phyloP scores from a whole-genome alignment of 1,140 invertebrate species.

The Portunus trituberculatus region DNA sequence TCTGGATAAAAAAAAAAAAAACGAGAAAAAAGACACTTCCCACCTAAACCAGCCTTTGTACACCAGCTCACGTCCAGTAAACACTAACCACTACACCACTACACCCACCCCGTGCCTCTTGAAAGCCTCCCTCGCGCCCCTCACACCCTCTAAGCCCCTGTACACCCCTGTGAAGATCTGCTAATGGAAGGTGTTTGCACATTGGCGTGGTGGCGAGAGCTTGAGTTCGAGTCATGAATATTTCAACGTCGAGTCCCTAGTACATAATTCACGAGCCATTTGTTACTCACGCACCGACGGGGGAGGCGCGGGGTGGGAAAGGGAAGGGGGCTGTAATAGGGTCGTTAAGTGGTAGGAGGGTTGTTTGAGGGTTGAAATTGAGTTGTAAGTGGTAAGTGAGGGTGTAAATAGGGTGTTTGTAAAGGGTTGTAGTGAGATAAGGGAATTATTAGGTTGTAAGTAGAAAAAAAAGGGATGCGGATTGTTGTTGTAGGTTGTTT shows the following conservation, averaged over 20 bases:
- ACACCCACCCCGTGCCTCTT: not conserved
- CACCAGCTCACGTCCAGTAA: not conserved
- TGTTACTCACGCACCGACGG: not conserved
- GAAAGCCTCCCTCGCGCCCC: not conserved
- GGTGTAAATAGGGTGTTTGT: not conserved
- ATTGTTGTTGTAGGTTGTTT: too few relatives aligned
- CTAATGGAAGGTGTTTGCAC: not conserved
- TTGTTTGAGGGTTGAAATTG: not conserved
- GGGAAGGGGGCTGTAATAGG: not conserved
- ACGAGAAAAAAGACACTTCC: not conserved
- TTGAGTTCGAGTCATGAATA: not conserved
- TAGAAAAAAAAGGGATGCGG: too few relatives aligned
- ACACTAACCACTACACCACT: not conserved
- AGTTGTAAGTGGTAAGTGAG: not conserved
- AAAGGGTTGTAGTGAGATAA: not conserved
- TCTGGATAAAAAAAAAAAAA: not conserved
- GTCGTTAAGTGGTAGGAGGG: not conserved
- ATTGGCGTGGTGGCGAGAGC: not conserved
- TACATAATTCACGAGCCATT: slow-evolving; percentile 1
- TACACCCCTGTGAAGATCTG: not conserved
- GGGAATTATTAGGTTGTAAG: not conserved
- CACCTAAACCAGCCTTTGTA: not conserved
- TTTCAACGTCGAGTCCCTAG: not conserved
- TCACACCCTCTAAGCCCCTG: not conserved
- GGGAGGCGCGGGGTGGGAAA: not conserved